A percentile compares a stretch with the other conserved stretches of the same genome.
phyloP scores from a whole-genome alignment of 2,888 invertebrate genomes.

The Thereva unica region DNA sequence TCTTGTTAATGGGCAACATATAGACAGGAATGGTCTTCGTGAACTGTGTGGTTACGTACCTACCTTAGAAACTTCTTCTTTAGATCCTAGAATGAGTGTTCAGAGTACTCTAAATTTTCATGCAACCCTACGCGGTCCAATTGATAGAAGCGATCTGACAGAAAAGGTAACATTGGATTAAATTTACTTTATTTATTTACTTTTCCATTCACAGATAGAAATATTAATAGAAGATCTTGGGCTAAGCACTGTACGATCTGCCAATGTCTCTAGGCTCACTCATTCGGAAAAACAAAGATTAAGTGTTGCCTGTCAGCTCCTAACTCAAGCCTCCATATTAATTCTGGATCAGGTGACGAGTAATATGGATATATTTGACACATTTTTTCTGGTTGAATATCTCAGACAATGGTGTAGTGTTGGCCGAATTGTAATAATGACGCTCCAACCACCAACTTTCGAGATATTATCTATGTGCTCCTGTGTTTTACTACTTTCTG shows the following conservation, averaged over 20 bases:
- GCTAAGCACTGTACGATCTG: constrained; percentile 84
- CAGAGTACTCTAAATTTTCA: constrained; percentile 86
- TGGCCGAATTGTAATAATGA: constrained; percentile 84
- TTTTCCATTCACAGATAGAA: constrained; percentile 67
- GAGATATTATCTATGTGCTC: constrained; percentile 89
- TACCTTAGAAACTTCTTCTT: constrained; percentile 53
- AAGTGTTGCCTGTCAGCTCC: constrained; percentile 85
- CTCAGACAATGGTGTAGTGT: constrained; percentile 80
- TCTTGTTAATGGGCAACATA: constrained; percentile 83
- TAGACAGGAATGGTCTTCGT: constrained; percentile 71
- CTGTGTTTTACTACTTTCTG: constrained; percentile 78
- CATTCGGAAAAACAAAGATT: constrained; percentile 85
- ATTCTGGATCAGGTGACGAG: constrained; percentile 80
- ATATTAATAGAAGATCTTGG: constrained; percentile 90
- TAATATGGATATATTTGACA: constrained; percentile 85
- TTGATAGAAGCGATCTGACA: constrained; percentile 65
- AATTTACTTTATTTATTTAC: too few species aligned
- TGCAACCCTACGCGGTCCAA: constrained; percentile 65
- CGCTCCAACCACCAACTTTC: constrained; percentile 91
- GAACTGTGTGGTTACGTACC: constrained; percentile 67
- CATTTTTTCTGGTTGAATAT: constrained; percentile 93
- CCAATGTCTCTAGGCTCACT: constrained; percentile 82
- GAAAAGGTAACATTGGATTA: constrained; percentile 64
- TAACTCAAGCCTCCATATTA: constrained; percentile 84
- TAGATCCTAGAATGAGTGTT: constrained; percentile 80